These are phyloP conservation scores for Leptinotarsa peninsularis DNA, from an alignment of 2,888 invertebrate species.

Conservation along the genomic window DNA sequence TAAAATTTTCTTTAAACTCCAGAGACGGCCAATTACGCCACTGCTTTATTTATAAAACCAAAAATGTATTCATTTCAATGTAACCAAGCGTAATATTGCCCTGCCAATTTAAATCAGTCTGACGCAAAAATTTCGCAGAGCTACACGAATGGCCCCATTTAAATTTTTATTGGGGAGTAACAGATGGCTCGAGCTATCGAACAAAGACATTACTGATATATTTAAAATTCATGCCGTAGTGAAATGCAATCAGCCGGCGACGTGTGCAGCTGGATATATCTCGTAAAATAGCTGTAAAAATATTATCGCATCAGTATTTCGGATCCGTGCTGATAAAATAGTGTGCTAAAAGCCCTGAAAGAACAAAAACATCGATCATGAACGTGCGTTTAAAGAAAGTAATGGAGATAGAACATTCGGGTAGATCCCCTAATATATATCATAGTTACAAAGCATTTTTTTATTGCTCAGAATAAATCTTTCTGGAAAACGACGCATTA, in stretches of 20 bases:
- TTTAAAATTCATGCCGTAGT: constrained; percentile 51
- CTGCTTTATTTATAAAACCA: constrained; percentile 7
- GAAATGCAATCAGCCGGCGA: constrained; percentile 53
- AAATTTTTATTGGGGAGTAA: constrained; percentile 51
- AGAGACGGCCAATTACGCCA: background rate
- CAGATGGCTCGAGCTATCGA: constrained; percentile 49
- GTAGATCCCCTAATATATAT: background rate
- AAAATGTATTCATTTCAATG: constrained; percentile 13
- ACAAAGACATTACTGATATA: constrained; percentile 53
- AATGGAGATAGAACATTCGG: background rate
- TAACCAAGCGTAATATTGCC: constrained; percentile 11
- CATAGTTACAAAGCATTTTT: background rate
- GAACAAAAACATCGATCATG: constrained; percentile 49
- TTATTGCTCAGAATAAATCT: no score
- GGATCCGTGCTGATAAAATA: constrained; percentile 46
- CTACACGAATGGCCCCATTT: constrained; percentile 39
- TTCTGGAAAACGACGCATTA: no score
- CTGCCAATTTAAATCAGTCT: constrained; percentile 14
- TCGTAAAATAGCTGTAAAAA: constrained; percentile 55
- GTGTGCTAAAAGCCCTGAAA: constrained; percentile 46
- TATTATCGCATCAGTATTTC: constrained; percentile 54
- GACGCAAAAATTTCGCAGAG: background rate
- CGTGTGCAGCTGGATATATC: constrained; percentile 46
- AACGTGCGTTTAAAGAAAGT: background rate
- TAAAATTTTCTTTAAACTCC: background rate